A percentile compares a stretch with the other conserved stretches of the same genome.
Conservation (phyloP, 1,140 invertebrate species). For the Macrotrachela quadricornifera region DNA sequence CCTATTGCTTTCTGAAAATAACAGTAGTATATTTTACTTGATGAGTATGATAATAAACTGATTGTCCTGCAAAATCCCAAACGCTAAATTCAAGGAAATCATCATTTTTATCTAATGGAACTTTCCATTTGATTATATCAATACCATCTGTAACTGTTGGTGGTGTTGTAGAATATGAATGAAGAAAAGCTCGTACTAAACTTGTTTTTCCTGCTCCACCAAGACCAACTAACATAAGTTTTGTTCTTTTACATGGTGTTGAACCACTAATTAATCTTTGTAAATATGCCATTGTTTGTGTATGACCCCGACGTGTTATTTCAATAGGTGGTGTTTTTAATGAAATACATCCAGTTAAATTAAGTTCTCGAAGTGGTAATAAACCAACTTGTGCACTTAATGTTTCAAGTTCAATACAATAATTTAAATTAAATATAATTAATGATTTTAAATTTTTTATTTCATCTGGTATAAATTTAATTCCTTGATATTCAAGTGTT, state of each 20-base stretch:
- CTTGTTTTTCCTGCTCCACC: slow-evolving; percentile 30
- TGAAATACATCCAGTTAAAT: slow-evolving; percentile 16
- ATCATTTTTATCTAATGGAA: slow-evolving; percentile 2
- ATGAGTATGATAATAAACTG: slow-evolving; percentile 30
- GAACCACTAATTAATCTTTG: slow-evolving; percentile 18
- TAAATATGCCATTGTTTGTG: slow-evolving; percentile 19
- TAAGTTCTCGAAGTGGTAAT: slow-evolving; percentile 14
- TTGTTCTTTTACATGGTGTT: slow-evolving; percentile 22
- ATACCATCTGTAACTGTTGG: slow-evolving; percentile 23
- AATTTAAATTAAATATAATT: slow-evolving; percentile 2
- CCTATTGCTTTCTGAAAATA: too few species aligned
- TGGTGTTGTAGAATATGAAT: slow-evolving; percentile 8
- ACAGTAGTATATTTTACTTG: slow-evolving; percentile 15
- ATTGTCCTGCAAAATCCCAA: slow-evolving; percentile 30
- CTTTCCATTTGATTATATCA: slow-evolving; percentile 21
- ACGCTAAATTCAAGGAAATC: slow-evolving; percentile 14
- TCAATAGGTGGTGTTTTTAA: slow-evolving; percentile 26
- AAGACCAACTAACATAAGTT: slow-evolving; percentile 27
- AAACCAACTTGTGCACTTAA: slow-evolving; percentile 16
- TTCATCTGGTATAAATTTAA: slow-evolving; percentile 1
- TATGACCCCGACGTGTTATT: slow-evolving; percentile 19
- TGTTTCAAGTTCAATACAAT: slow-evolving; percentile 2
- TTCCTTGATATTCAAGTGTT: slow-evolving; percentile 16
- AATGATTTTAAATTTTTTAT: slow-evolving; percentile 5
- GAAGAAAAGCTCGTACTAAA: slow-evolving; percentile 16